A percentile compares a stretch with the other conserved stretches of the same genome.
phyloP scores from a whole-genome alignment of 2,888 invertebrate species.

The Eristalis arbustorum region DNA sequence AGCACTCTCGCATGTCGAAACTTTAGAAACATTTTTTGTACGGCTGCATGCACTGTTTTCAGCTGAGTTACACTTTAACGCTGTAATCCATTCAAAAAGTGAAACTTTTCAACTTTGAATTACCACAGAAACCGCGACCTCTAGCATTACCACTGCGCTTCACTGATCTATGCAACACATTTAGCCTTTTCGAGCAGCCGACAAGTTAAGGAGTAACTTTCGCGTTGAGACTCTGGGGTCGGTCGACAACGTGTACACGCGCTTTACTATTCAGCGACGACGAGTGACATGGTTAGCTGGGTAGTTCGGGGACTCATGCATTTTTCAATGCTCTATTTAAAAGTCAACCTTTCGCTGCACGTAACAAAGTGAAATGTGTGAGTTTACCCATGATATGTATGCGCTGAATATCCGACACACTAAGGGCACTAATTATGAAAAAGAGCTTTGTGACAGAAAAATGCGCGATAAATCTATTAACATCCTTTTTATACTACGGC shows the following conservation, averaged over 20 bases:
- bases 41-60: not conserved
- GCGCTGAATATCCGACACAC: not conserved
- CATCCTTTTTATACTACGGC: not conserved
- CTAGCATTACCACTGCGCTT: constrained; percentile 21
- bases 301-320: constrained; percentile 49
- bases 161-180: constrained; percentile 5
- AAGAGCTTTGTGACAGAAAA: not conserved
- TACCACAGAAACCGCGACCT: constrained; percentile 49
- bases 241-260: constrained; percentile 7
- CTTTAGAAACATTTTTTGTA: constrained; percentile 17
- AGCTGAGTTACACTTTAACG: constrained; percentile 40
- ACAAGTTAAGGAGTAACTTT: constrained; percentile 54
- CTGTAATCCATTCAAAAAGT: constrained; percentile 36
- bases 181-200: constrained; percentile 11
- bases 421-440: not conserved
- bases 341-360: constrained; percentile 8
- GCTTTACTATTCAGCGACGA: not conserved
- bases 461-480: not conserved
- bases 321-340: constrained; percentile 8
- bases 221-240: constrained; percentile 49
- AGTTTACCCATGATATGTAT: not conserved
- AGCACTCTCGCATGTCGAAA: constrained; percentile 4
- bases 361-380: not conserved
- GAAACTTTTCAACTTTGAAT: constrained; percentile 54
- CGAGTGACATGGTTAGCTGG: constrained; percentile 45